Conservation (phyloP, 2,888 invertebrate genomes). For the Dryobota labecula region DNA sequence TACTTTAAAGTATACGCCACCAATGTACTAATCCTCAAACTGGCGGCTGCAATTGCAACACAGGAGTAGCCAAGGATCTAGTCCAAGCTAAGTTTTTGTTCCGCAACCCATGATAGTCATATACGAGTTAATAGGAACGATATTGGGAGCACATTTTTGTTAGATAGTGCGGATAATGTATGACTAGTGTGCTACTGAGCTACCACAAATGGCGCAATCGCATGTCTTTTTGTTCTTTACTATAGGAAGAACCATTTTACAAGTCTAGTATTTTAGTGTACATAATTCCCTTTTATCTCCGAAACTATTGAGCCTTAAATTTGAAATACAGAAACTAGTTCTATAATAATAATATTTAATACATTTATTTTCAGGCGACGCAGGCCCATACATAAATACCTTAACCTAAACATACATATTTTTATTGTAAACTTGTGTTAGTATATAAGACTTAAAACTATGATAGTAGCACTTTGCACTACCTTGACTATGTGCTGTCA, state of each 20-base stretch:
- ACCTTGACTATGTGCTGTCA: too few relatives aligned
- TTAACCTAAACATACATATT: too few relatives aligned
- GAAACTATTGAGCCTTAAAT: too few relatives aligned
- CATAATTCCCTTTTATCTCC: background rate
- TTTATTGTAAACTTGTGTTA: too few relatives aligned
- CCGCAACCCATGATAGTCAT: background rate
- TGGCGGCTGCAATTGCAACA: slow-evolving; percentile 4
- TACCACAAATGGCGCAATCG: slow-evolving; percentile 36
- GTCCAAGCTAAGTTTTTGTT: slow-evolving; percentile 35
- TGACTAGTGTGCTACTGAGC: slow-evolving; percentile 4
- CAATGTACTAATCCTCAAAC: background rate
- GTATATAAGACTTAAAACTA: too few relatives aligned
- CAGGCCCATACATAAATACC: too few relatives aligned
- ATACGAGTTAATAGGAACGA: background rate
- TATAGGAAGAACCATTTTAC: slow-evolving; percentile 6
- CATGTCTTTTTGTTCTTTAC: slow-evolving; percentile 22
- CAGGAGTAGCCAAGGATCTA: slow-evolving; percentile 19
- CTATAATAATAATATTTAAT: too few relatives aligned
- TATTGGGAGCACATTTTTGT: background rate
- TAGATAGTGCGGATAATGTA: slow-evolving; percentile 5
- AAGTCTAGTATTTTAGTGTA: background rate
- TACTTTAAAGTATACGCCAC: too few relatives aligned
- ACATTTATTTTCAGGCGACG: too few relatives aligned
- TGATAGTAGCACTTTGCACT: too few relatives aligned
- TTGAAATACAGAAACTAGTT: too few relatives aligned